phyloP scores from a whole-genome alignment of 1,140 invertebrate species.

The Mycetomoellerius zeteki region DNA sequence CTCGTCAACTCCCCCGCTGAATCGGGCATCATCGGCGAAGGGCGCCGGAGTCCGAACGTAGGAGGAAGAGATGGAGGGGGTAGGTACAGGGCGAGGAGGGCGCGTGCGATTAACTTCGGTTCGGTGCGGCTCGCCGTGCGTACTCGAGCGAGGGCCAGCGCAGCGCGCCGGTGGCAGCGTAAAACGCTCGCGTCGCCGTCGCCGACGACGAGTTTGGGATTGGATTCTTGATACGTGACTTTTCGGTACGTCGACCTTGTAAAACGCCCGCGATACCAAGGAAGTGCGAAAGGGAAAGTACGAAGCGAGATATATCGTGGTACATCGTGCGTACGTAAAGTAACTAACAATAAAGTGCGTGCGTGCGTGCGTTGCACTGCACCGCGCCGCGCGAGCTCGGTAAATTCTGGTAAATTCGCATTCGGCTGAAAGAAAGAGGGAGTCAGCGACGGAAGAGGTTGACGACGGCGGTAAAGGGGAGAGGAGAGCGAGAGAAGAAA shows the following conservation, averaged over 20 bases:
- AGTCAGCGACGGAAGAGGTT: not conserved
- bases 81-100: conserved; percentile 27
- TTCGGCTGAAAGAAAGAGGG: conserved; percentile 27
- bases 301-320: not conserved
- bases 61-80: not conserved
- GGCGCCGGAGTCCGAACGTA: not conserved
- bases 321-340: not conserved
- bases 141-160: conserved; percentile 66
- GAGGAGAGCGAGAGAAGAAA: conserved; percentile 23
- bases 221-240: conserved; percentile 5
- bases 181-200: conserved; percentile 30
- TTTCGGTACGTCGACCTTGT: not conserved
- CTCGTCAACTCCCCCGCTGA: conserved; percentile 3
- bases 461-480: not conserved
- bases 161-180: conserved; percentile 35
- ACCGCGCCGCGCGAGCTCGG: not conserved
- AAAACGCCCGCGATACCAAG: not conserved
- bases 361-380: not conserved
- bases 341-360: not conserved
- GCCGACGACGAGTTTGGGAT: conserved; percentile 1
- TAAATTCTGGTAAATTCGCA: conserved; percentile 9
- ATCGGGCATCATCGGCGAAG: not conserved
- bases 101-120: conserved; percentile 16
- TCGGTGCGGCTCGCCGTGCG: conserved; percentile 56
- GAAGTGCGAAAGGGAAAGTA: not conserved